Base-by-base conservation (phyloP, 2,888 invertebrate species). In the Vesta saturnalis region DNA sequence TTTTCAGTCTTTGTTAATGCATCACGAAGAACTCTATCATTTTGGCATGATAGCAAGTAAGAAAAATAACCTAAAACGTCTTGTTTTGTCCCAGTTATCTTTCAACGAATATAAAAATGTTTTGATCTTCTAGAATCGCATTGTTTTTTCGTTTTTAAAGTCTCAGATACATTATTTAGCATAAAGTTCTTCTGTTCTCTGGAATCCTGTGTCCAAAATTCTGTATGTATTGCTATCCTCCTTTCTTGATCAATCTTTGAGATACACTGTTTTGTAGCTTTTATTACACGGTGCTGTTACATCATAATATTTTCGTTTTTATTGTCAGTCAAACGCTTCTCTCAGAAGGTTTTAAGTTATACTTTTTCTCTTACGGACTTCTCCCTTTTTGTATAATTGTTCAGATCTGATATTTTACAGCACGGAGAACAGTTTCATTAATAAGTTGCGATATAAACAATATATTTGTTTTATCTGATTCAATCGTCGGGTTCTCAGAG, bases 21-120 rank as follows among this genome's bases (percentile, higher is more conserved):
- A 43, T 58, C 58, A 22, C 59, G 59, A 46, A 59, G 46, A 15
- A 59, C 46, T 22, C 59, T 19, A 22, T 59, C 58, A 58, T 59
- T 15, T 59, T 47, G 10, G n/a, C 14, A n/a, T 21, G 2, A 47
- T 59, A 59, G 14, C 59, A 21, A n/a, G 46, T 12, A 59, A 16
- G 4, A 58, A 21, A 21, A 43, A 58, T n/a, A 43, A 10, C 21
- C 16, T 58, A 19, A 59, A 46, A 46, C 8, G 15, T 23, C 23
- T 59, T 59, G 46, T 43, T 43, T 58, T 16, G 58, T 58, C 2
- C 58, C 57, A 57, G 5, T 57, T 23, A 23, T 55, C 57, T 57
- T 57, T 57, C 18, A 57, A 16, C 14, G 39, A 35, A 57, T 35
- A 57, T 35, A 15, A 35, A 57, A 57, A 35, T 23, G 57, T 57